Evolutionary conservation across 2,113 vertebrate species (phyloP), one percentile per base, ranked within the genome.

Genomic region (Tursiops truncatus): DNA sequence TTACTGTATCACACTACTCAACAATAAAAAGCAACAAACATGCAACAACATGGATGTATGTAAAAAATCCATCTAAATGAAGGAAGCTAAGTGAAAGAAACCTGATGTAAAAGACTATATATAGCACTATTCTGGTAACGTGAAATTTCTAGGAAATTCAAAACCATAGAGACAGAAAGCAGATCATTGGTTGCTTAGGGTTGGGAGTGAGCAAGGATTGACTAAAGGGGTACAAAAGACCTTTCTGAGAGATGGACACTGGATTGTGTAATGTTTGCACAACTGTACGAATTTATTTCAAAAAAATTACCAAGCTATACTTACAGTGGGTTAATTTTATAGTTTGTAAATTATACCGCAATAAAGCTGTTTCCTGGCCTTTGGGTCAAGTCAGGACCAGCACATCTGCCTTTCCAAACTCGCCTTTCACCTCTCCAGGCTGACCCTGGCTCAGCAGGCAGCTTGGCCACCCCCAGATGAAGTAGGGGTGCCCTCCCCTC

Each of bases 331-430:
- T 82, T 18, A 41, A 82, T 26, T 94, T 67, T 89, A 41, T 33
- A 41, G 62, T 65, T 74, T 56, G 36, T n/a, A 82, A 74, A 20
- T 63, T 73, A 41, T 74, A 95, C 21, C 21, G 41, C 84, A 88
- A 17, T 76, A 89, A 95, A 95, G 3, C 36, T 63, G 47, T 53
- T 94, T 94, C 33, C 53, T 73, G 73, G 84, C 36, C 79, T 89
- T 73, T 53, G 18, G 17, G 50, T 71, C 28, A n/a, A 79, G 58
- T 73, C 26, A 79, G 70, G 36, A 65, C 18, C 11, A 76, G 44
- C 38, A 13, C 6, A n/a, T 50, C 18, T 89, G 20, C 85, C 53
- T 89, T 81, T 93, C 17, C 28, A 85, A 85, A 63, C 62, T 31
- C 13, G 3, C 23, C 28, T 70, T 44, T 80, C 36, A 33, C 12